Percentiles rank a stretch among this genome's conserved stretches.
These are phyloP conservation scores for Pseudomugil gertrudae DNA, from an alignment of 2,797 vertebrate genomes.

Conservation along the genomic window DNA sequence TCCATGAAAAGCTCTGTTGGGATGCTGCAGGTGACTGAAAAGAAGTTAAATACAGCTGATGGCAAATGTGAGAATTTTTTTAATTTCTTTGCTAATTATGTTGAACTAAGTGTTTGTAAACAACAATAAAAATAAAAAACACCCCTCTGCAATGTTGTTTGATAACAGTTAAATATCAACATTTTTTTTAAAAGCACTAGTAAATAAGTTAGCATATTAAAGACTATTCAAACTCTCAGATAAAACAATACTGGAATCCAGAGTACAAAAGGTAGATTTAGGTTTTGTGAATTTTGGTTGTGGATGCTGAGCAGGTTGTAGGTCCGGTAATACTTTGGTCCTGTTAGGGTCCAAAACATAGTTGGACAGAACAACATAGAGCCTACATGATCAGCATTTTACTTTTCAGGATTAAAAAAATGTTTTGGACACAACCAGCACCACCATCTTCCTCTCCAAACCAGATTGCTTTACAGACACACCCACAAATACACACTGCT, in stretches of 20 bases:
- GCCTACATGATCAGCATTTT: slow-evolving; percentile 56
- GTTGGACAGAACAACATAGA: slow-evolving; percentile 58
- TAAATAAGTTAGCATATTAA: slow-evolving; percentile 65
- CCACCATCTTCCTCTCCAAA: slow-evolving; percentile 38
- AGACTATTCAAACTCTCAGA: slow-evolving; percentile 68
- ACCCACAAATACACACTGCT: slow-evolving; percentile 59
- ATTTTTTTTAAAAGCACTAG: slow-evolving; percentile 58
- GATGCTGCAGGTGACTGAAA: slow-evolving; percentile 27
- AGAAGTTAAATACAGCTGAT: slow-evolving; percentile 36
- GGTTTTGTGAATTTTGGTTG: slow-evolving; percentile 66
- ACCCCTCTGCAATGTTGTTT: background rate
- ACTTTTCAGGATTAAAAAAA: slow-evolving; percentile 45
- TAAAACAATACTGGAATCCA: slow-evolving; percentile 58
- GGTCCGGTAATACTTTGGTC: slow-evolving; percentile 57
- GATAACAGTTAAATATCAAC: slow-evolving; percentile 53
- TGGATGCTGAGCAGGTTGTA: slow-evolving; percentile 48
- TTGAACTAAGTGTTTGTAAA: slow-evolving; percentile 51
- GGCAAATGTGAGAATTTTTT: slow-evolving; percentile 40
- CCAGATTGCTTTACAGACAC: slow-evolving; percentile 60
- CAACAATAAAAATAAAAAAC: slow-evolving; percentile 34
- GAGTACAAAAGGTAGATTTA: slow-evolving; percentile 72
- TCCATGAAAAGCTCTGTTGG: slow-evolving; percentile 29
- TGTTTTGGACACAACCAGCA: slow-evolving; percentile 54
- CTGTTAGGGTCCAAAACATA: slow-evolving; percentile 47
- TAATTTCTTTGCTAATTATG: slow-evolving; percentile 15